These are phyloP conservation scores for Lithophane semibrunnea DNA, from an alignment of 2,888 invertebrate genomes.

Conservation along the genomic window DNA sequence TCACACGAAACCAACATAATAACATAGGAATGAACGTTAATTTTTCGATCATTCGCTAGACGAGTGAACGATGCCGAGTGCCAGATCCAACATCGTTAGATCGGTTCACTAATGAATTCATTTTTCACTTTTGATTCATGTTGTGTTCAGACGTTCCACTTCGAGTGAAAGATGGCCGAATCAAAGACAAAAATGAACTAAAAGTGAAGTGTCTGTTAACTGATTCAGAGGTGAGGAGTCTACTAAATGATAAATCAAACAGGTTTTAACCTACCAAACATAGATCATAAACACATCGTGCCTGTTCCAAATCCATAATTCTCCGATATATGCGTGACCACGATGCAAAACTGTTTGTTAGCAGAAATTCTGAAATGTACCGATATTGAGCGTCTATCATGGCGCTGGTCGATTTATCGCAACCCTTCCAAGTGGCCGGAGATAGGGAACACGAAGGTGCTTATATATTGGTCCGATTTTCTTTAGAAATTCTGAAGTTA, in stretches of 20 bases:
- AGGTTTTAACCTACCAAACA: not conserved
- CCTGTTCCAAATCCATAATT: constrained; percentile 28
- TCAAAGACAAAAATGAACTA: too few relatives aligned
- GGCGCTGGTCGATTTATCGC: constrained; percentile 51
- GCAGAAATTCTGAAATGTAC: constrained; percentile 26
- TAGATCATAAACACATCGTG: constrained; percentile 8
- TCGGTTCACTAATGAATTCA: not conserved
- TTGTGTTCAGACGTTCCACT: not conserved
- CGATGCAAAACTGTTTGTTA: constrained; percentile 32
- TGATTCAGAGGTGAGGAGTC: not conserved
- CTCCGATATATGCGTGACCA: constrained; percentile 22
- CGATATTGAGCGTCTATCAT: constrained; percentile 32
- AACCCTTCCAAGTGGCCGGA: constrained; percentile 35
- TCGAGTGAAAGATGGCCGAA: not conserved
- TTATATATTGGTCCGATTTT: constrained; percentile 1
- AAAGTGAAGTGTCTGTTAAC: not conserved
- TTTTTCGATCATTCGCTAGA: not conserved
- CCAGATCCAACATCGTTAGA: too few relatives aligned
- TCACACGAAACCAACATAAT: not conserved
- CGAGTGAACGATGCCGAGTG: not conserved
- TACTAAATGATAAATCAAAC: not conserved
- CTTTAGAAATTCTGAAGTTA: not conserved
- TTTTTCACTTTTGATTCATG: not conserved
- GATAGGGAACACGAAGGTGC: constrained; percentile 38
- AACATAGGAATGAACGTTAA: not conserved